A percentile compares a stretch with the other conserved stretches of the same genome.
phyloP scores from a whole-genome alignment of 1,140 invertebrate genomes.

The Pinna nobilis region DNA sequence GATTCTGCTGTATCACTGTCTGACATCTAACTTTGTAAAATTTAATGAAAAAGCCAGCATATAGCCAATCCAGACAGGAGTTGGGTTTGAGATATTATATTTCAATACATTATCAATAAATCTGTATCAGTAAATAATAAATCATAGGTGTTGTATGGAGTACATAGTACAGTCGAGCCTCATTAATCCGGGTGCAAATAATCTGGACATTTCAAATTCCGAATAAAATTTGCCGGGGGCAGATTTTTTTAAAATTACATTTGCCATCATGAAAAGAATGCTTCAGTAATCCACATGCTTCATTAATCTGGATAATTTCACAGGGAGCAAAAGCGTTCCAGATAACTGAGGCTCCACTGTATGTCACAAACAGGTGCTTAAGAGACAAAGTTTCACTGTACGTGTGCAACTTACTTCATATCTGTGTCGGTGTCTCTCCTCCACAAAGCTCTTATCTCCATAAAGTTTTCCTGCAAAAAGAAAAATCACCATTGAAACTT shows the following conservation, averaged over 20 bases:
- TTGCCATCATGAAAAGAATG: neutral
- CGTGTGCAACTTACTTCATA: constrained; percentile 75
- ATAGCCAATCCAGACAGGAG: too few relatives aligned
- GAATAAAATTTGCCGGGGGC: too few relatives aligned
- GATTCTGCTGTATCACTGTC: too few relatives aligned
- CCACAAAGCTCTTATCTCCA: constrained; percentile 86
- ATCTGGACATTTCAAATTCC: too few relatives aligned
- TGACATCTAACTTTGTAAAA: too few relatives aligned
- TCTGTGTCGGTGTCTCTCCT: constrained; percentile 98
- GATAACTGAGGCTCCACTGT: constrained; percentile 93
- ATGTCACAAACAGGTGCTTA: constrained; percentile 36
- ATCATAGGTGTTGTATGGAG: too few relatives aligned
- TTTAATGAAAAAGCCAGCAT: too few relatives aligned
- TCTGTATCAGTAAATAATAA: too few relatives aligned
- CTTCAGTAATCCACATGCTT: constrained; percentile 70
- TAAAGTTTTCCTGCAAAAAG: constrained; percentile 85
- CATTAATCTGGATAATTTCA: constrained; percentile 95
- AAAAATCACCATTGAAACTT: constrained; percentile 29
- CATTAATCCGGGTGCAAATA: too few relatives aligned
- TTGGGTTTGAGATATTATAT: too few relatives aligned
- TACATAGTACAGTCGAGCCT: too few relatives aligned
- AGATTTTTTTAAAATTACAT: neutral
- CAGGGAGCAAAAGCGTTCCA: constrained; percentile 97
- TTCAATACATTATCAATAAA: too few relatives aligned
- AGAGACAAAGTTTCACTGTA: neutral